Evolutionary conservation across 2,113 vertebrate genomes (phyloP).

Genomic region (Phaethornis superciliosus): DNA sequence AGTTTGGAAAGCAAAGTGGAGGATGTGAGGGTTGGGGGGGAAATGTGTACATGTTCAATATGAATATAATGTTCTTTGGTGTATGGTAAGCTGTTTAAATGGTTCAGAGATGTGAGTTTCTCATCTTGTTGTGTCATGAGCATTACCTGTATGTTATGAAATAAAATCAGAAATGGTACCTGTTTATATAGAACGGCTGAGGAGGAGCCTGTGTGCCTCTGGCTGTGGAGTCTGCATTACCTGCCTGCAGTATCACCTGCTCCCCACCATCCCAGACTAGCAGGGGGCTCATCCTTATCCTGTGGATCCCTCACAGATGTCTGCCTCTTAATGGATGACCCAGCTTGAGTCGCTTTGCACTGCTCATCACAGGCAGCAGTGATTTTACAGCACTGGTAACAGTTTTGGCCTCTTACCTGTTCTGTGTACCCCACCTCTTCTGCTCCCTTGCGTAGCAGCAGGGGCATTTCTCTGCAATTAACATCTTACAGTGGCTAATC

Average conservation of each 20-base stretch:
- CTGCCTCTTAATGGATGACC: background rate
- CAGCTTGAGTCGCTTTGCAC: background rate
- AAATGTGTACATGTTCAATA: slow-evolving; percentile 50
- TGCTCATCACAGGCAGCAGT: fast-evolving
- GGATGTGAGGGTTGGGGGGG: background rate
- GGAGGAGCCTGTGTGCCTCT: slow-evolving; percentile 6
- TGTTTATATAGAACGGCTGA: slow-evolving; percentile 64
- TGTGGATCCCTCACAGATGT: fast-evolving
- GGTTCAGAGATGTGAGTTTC: slow-evolving; percentile 72
- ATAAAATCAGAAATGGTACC: slow-evolving; percentile 86
- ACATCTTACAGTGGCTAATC: background rate
- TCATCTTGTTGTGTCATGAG: slow-evolving; percentile 74
- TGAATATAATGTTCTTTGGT: slow-evolving; percentile 64
- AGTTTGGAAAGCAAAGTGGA: slow-evolving; percentile 25
- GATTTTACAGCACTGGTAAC: background rate
- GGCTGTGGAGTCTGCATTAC: background rate
- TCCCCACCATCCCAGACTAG: background rate
- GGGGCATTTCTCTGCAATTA: background rate
- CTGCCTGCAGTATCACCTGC: background rate
- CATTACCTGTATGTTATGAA: slow-evolving; percentile 80
- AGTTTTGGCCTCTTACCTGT: background rate
- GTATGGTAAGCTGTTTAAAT: slow-evolving; percentile 63
- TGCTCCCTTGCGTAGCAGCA: background rate
- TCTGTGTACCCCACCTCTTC: background rate
- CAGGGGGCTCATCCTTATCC: background rate